These are phyloP conservation scores for Odontocolon sp. DNA, from an alignment of 2,888 invertebrate species.

Conservation along the genomic window DNA sequence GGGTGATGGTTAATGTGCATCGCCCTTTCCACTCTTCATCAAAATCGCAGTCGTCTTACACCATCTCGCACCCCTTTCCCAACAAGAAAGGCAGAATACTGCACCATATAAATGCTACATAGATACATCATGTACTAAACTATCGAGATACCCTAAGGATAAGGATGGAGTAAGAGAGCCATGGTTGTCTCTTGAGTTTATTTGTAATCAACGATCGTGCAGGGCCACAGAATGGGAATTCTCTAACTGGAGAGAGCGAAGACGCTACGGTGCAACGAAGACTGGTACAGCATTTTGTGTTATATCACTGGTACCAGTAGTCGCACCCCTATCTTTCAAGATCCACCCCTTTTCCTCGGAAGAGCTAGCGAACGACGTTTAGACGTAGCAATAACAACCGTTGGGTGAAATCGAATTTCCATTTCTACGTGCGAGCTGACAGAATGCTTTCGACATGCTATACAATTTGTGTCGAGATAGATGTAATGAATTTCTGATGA, in stretches of 20 bases:
- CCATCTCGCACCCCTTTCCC: conserved; percentile 19
- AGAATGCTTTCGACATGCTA: conserved; percentile 14
- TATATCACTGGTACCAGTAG: conserved; percentile 24
- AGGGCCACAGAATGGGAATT: conserved; percentile 57
- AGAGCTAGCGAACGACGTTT: conserved; percentile 42
- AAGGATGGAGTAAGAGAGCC: conserved; percentile 12
- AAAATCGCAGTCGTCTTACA: background rate
- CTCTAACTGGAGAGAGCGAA: conserved; percentile 28
- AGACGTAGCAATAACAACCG: conserved; percentile 54
- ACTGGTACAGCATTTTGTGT: conserved; percentile 34
- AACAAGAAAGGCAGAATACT: conserved; percentile 1
- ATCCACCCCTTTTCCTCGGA: conserved; percentile 23
- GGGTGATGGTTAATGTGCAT: conserved; percentile 7
- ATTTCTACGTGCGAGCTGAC: conserved; percentile 39
- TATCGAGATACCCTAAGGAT: background rate
- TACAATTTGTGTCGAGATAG: background rate
- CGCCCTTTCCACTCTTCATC: background rate
- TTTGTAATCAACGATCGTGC: conserved; percentile 71
- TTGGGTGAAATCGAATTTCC: conserved; percentile 57
- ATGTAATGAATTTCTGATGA: conserved; percentile 21
- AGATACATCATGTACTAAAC: conserved; percentile 1
- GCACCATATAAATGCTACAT: conserved; percentile 1
- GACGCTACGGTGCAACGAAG: conserved; percentile 19
- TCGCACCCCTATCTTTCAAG: conserved; percentile 17
- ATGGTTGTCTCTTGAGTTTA: conserved; percentile 65